phyloP scores from a whole-genome alignment of 2,888 invertebrate genomes.

The Ormyrus labotus region DNA sequence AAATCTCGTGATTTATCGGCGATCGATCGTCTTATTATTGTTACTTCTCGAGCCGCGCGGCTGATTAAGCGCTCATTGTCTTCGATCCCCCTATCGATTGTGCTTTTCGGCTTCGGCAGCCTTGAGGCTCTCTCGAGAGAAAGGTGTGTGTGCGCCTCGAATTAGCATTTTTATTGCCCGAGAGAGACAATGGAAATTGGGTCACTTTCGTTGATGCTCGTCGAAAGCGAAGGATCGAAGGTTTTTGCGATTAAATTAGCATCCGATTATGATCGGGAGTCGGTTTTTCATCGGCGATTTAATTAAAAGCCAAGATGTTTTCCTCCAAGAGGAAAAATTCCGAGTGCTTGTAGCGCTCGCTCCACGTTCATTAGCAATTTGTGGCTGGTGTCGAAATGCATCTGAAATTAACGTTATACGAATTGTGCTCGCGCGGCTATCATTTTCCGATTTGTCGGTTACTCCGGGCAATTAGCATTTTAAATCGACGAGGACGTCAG shows the following conservation, averaged over 20 bases:
- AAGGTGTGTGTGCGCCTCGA: not conserved
- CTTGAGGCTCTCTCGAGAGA: not conserved
- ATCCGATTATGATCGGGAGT: no score
- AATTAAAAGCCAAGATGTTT: no score
- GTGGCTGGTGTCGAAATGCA: not conserved
- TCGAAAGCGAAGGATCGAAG: no score
- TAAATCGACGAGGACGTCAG: constrained; percentile 17
- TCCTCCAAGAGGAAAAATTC: no score
- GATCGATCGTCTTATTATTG: constrained; percentile 22
- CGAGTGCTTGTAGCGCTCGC: not conserved
- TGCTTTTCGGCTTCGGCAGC: not conserved
- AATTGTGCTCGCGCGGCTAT: constrained; percentile 3
- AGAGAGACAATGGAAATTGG: not conserved
- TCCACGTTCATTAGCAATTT: constrained; percentile 10
- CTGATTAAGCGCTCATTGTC: constrained; percentile 32
- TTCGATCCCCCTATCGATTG: not conserved
- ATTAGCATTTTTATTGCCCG: constrained; percentile 2
- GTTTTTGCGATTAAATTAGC: no score
- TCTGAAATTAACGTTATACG: constrained; percentile 8
- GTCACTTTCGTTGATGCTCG: not conserved
- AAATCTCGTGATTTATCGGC: not conserved
- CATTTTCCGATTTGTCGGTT: constrained; percentile 26
- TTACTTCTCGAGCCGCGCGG: not conserved
- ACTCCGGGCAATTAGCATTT: constrained; percentile 26
- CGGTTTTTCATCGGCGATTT: no score